Evolutionary conservation across 2,888 invertebrate genomes (phyloP).

Genomic region (Cordylochernes scorpioides): DNA sequence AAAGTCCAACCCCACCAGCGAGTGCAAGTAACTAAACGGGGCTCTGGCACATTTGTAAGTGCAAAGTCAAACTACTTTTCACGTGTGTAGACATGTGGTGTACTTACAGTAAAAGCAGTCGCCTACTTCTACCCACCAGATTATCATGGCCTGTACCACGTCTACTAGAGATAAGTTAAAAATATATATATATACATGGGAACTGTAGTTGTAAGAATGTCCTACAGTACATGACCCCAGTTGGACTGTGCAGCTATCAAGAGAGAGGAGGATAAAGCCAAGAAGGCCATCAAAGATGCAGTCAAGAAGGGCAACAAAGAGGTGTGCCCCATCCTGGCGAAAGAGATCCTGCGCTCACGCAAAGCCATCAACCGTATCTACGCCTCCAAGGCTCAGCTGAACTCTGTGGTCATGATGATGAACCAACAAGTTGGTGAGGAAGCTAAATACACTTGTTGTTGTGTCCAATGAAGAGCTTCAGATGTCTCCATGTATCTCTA

Average conservation of each 20-base stretch:
- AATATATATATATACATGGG: background rate
- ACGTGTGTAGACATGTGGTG: too few species aligned
- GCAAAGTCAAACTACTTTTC: too few species aligned
- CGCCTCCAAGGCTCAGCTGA: constrained; percentile 85
- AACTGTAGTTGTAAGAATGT: constrained; percentile 1
- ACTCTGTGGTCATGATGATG: constrained; percentile 88
- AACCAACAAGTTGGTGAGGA: constrained; percentile 68
- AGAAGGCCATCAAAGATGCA: constrained; percentile 69
- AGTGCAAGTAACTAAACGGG: too few species aligned
- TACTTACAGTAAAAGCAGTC: too few species aligned
- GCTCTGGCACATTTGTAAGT: too few species aligned
- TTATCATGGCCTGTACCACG: too few species aligned
- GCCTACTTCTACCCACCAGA: too few species aligned
- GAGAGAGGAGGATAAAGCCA: constrained; percentile 89
- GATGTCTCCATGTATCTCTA: too few species aligned
- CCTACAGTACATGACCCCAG: constrained; percentile 1
- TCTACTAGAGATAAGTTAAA: too few species aligned
- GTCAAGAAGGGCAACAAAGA: constrained; percentile 81
- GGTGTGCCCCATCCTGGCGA: constrained; percentile 72
- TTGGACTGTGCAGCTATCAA: constrained; percentile 52
- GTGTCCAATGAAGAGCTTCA: too few species aligned
- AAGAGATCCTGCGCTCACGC: constrained; percentile 61
- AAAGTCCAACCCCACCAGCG: too few species aligned
- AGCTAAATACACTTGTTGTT: too few species aligned
- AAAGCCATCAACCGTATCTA: constrained; percentile 72